Percentiles rank a stretch among this genome's conserved stretches.
phyloP scores from a whole-genome alignment of 2,113 vertebrate genomes.

The Sander vitreus region DNA sequence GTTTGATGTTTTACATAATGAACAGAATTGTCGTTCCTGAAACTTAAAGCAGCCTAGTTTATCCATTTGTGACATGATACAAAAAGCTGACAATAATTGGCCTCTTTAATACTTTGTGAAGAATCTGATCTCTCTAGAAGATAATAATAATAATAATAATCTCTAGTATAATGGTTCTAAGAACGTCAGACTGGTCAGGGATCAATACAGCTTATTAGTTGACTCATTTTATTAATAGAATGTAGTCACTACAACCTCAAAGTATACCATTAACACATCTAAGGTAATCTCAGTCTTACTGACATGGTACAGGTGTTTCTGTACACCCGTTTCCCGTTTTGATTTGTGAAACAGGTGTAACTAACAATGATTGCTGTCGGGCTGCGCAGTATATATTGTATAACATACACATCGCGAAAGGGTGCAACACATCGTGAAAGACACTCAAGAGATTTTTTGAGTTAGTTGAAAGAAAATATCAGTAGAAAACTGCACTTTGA shows the following conservation, averaged over 20 bases:
- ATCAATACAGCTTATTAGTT: no score
- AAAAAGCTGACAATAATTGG: not conserved
- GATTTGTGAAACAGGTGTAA: no score
- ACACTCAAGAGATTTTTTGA: no score
- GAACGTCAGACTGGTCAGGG: no score
- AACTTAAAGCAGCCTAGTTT: conserved; percentile 29
- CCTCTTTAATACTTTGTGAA: not conserved
- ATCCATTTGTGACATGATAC: not conserved
- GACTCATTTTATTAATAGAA: not conserved
- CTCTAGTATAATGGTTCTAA: no score
- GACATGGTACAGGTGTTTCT: not conserved
- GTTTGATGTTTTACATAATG: conserved; percentile 54
- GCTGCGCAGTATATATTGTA: no score
- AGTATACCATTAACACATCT: not conserved
- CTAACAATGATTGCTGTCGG: no score
- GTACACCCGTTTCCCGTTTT: not conserved
- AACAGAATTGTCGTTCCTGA: not conserved
- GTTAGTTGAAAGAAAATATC: no score
- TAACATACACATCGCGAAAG: no score
- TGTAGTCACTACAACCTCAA: not conserved
- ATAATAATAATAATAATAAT: no score
- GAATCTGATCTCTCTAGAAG: not conserved
- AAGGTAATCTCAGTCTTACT: not conserved
- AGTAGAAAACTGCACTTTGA: no score
- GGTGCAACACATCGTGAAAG: no score